These are phyloP conservation scores for Anguilla japonica DNA, from an alignment of 2,113 vertebrate genomes.

Conservation along the genomic window DNA sequence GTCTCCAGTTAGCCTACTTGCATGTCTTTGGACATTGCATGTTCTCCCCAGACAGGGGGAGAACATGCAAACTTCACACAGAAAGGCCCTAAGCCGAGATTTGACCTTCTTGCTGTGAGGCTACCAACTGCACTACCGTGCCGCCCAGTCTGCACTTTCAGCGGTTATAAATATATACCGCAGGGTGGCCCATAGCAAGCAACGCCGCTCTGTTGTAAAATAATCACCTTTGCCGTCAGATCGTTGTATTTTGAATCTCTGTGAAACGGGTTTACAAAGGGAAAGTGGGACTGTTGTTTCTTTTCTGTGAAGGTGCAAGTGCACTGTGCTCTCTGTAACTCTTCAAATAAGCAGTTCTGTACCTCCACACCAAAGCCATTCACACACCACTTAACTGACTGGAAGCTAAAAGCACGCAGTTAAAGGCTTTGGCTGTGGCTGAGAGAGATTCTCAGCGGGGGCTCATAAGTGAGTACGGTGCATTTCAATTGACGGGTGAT, in stretches of 20 bases:
- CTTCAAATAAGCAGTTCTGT: not conserved
- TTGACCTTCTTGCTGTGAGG: no score
- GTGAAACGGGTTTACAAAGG: not conserved
- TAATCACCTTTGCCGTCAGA: not conserved
- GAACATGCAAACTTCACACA: no score
- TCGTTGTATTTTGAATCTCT: not conserved
- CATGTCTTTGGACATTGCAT: no score
- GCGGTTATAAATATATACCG: not conserved
- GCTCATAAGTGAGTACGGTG: not conserved
- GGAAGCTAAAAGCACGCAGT: no score
- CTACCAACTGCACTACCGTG: no score
- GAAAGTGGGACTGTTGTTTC: not conserved
- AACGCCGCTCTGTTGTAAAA: not conserved
- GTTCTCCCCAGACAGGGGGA: no score
- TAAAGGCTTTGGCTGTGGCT: not conserved
- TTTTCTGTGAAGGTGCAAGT: not conserved
- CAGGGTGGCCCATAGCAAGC: no score
- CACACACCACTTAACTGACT: not conserved
- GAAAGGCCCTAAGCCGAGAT: no score
- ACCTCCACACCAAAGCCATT: not conserved
- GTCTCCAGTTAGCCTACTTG: no score
- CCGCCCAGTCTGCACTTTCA: no score
- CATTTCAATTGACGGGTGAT: not conserved
- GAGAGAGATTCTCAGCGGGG: not conserved
- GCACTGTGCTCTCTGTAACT: not conserved